A percentile compares a stretch with the other conserved stretches of the same genome.
phyloP scores from a whole-genome alignment of 2,113 vertebrate species.

The Notothenia coriiceps region DNA sequence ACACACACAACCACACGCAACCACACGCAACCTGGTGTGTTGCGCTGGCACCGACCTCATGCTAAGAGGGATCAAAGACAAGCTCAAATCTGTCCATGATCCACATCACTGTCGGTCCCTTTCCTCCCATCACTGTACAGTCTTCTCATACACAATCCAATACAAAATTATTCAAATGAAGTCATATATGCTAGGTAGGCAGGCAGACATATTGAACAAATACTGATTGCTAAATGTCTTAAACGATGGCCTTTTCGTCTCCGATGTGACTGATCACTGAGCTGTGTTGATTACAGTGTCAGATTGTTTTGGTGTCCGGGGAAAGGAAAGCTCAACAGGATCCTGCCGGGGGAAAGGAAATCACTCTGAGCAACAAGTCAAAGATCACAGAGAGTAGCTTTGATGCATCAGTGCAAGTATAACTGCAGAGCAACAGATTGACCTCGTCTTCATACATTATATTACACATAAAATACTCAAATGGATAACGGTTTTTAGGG shows the following conservation, averaged over 20 bases:
- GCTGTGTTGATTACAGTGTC: slow-evolving; percentile 14
- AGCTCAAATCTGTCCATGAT: slow-evolving; percentile 74
- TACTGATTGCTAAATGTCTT: too few species aligned
- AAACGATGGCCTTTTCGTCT: neutral
- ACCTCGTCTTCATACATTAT: too few species aligned
- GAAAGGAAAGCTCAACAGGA: slow-evolving; percentile 35
- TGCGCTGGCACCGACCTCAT: slow-evolving; percentile 22
- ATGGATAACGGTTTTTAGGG: neutral
- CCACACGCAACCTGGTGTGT: slow-evolving; percentile 25
- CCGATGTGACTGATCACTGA: neutral
- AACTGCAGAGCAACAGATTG: neutral
- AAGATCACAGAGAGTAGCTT: slow-evolving; percentile 28
- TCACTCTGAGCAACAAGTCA: slow-evolving; percentile 46
- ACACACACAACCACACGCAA: slow-evolving; percentile 7
- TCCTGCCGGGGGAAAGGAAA: slow-evolving; percentile 43
- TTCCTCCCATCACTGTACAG: slow-evolving; percentile 52
- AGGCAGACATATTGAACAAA: neutral
- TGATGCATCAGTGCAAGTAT: neutral
- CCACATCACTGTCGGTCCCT: slow-evolving; percentile 30
- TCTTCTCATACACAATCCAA: neutral
- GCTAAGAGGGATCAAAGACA: slow-evolving; percentile 68
- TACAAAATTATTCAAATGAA: neutral
- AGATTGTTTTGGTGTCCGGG: neutral
- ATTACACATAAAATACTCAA: neutral
- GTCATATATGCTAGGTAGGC: neutral